Conservation (phyloP, 2,888 invertebrate species). For the Hypena proboscidalis region DNA sequence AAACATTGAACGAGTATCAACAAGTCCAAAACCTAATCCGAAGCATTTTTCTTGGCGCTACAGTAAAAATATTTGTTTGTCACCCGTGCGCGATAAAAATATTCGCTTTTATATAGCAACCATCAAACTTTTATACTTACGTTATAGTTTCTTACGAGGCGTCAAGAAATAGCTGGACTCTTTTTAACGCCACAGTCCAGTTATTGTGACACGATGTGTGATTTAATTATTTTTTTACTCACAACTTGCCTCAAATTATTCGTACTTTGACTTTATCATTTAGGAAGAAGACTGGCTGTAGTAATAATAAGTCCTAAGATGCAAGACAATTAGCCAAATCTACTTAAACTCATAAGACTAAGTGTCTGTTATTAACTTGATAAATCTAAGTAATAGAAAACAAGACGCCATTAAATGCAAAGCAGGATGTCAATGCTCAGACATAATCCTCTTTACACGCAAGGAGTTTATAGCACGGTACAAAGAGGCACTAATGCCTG, state of each 20-base stretch:
- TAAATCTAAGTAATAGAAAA: constrained; percentile 20
- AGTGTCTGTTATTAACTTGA: constrained; percentile 10
- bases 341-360: no score
- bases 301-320: no score
- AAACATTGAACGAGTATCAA: constrained; percentile 62
- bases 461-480: constrained; percentile 1
- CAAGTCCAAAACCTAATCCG: constrained; percentile 59
- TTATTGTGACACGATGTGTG: no score
- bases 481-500: constrained; percentile 2
- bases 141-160: not conserved
- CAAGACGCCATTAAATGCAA: constrained; percentile 21
- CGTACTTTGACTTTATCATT: no score
- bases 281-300: no score
- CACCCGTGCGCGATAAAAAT: constrained; percentile 13
- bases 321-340: no score
- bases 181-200: no score
- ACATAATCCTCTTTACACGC: constrained; percentile 16
- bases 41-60: constrained; percentile 34
- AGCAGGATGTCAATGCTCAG: constrained; percentile 15
- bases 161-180: no score
- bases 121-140: constrained; percentile 30
- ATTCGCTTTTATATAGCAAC: constrained; percentile 25
- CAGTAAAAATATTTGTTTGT: constrained; percentile 38
- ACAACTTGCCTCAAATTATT: no score
- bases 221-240: no score